A percentile compares a stretch with the other conserved stretches of the same genome.
Conservation (phyloP, 2,888 invertebrate genomes). For the Invenusta paracnida region DNA sequence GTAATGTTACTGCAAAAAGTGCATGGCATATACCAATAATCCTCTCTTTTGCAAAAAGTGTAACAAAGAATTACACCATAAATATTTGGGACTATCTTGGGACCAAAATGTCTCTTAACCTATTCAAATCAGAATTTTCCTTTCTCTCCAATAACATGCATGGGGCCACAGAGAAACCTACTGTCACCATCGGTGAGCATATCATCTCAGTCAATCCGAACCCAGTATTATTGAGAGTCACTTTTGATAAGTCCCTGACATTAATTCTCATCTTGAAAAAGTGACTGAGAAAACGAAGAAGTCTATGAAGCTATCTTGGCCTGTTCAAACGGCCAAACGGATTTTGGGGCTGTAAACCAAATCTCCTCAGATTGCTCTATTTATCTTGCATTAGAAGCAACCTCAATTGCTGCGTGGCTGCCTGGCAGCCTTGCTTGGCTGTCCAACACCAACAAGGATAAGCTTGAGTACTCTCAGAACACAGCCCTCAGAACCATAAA, state of each 20-base stretch:
- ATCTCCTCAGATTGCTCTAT: neutral
- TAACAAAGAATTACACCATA: neutral
- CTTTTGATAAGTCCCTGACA: neutral
- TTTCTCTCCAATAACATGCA: neutral
- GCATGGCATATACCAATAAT: neutral
- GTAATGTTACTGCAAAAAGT: neutral
- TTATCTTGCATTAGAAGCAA: neutral
- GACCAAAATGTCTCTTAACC: neutral
- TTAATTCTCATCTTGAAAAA: neutral
- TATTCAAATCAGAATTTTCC: neutral
- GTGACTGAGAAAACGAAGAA: neutral
- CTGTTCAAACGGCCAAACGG: neutral
- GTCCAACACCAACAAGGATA: neutral
- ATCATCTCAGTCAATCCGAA: slow-evolving; percentile 1
- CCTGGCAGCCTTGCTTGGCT: neutral
- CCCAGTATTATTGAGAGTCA: neutral
- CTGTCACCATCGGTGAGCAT: neutral
- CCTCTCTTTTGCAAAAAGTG: neutral
- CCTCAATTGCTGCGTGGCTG: neutral
- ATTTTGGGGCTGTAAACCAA: neutral
- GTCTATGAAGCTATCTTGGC: neutral
- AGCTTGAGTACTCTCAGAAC: neutral
- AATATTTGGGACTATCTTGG: too few species aligned
- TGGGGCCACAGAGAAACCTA: neutral
- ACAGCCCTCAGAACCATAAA: neutral